Evolutionary conservation across 2,797 vertebrate species (phyloP).

Genomic region (Rousettus madagascariensis): DNA sequence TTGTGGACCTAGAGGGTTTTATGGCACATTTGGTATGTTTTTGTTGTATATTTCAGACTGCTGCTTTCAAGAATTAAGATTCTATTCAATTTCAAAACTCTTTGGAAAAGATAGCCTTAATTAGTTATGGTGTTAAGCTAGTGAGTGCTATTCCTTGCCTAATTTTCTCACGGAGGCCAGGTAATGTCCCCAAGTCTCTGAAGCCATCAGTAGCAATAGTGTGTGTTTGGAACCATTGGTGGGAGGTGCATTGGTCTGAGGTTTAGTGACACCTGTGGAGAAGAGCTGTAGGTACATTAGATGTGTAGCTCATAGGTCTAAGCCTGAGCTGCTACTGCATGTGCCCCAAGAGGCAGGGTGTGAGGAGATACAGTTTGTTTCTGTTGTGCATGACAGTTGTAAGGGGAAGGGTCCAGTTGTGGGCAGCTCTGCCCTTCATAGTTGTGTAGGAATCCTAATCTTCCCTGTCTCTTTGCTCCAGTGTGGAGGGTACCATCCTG

Average conservation of each 20-base stretch:
- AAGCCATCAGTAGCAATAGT: not conserved
- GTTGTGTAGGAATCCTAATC: not conserved
- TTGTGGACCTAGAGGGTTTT: conserved; percentile 97
- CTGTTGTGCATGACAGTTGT: fast-evolving
- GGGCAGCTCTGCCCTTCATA: not conserved
- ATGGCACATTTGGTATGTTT: conserved; percentile 96
- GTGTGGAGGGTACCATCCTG: fast-evolving
- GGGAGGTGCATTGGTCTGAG: not conserved
- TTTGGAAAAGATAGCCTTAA: not conserved
- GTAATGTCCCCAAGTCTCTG: too few species aligned
- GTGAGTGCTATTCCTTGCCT: not conserved
- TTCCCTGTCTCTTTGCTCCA: not conserved
- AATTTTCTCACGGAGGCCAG: not conserved
- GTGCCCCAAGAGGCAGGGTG: fast-evolving
- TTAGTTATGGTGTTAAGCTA: not conserved
- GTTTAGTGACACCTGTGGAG: not conserved
- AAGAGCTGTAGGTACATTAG: not conserved
- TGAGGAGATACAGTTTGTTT: not conserved
- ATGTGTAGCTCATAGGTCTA: fast-evolving
- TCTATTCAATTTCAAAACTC: not conserved
- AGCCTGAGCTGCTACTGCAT: not conserved
- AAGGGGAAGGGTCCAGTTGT: not conserved
- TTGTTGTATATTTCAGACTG: not conserved
- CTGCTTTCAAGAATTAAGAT: not conserved
- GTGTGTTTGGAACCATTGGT: not conserved